A percentile compares a stretch with the other conserved stretches of the same genome.
These are phyloP conservation scores for Creontiades dilutus DNA, from an alignment of 2,888 invertebrate species.

Conservation along the genomic window DNA sequence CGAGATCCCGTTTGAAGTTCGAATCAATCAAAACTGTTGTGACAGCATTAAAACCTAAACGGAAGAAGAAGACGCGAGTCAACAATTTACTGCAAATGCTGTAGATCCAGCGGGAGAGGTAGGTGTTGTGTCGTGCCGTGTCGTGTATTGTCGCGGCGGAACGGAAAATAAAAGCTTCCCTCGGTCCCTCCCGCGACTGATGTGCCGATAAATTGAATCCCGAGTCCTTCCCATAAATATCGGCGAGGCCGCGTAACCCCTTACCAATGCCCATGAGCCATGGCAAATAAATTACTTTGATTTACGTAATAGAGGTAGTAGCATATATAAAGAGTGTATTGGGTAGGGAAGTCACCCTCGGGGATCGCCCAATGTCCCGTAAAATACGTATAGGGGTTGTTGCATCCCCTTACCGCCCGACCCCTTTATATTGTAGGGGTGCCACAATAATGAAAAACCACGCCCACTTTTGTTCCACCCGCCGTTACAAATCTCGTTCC, in stretches of 20 bases:
- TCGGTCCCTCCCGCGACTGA: conserved; percentile 54
- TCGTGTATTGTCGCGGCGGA: background rate
- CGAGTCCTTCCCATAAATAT: conserved; percentile 63
- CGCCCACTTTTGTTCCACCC: conserved; percentile 65
- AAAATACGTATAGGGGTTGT: conserved; percentile 64
- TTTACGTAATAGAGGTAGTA: conserved; percentile 68
- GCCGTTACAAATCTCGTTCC: conserved; percentile 29
- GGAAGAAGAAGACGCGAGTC: background rate
- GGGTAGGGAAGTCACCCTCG: conserved; percentile 51
- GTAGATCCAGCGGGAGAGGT: background rate
- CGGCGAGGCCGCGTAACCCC: conserved; percentile 47
- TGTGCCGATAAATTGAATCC: conserved; percentile 70
- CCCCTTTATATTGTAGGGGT: conserved; percentile 45
- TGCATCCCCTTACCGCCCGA: conserved; percentile 37
- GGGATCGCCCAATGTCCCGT: conserved; percentile 67
- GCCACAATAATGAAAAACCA: conserved; percentile 66
- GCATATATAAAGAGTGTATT: conserved; percentile 71
- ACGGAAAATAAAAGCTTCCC: conserved; percentile 28
- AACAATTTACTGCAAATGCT: conserved; percentile 12
- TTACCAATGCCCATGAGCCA: conserved; percentile 64
- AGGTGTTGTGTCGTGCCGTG: background rate
- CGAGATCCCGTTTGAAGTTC: too few species aligned
- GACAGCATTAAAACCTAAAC: background rate
- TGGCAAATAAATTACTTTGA: conserved; percentile 71
- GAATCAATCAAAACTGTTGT: too few species aligned